Base-by-base conservation (phyloP, 53 echinoderm and acorn worm species). In the Henricia sp. region DNA sequence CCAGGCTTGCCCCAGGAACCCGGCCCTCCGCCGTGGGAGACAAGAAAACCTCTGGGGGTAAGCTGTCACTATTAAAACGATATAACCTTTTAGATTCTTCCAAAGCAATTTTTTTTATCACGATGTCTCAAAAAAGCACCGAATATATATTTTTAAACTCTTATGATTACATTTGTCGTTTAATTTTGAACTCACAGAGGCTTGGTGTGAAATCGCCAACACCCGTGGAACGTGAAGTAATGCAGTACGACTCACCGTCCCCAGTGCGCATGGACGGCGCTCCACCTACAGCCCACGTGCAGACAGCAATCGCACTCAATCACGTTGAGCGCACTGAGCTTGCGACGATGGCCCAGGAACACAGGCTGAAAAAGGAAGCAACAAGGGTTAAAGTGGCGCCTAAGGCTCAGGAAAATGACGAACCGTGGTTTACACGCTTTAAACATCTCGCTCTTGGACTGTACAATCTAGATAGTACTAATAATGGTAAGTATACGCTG, bases 361-460 rank as follows among this genome's bases (percentile, higher is more conserved):
- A 96, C 37, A 46, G 33, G 25, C 60, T 50, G n/a, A 67, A 67
- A 19, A 67, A 41, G 26, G 59, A 59, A n/a, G 50, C 56, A 29
- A 67, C 84, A 16, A 39, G 21, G 52, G 24, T 38, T 26, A 58
- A 82, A 17, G 43, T 68, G 16, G 87, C 87, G 42, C 44, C 57
- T 14, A 71, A 71, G 25, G 84, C 83, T 41, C 82, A 88, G 50
- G 75, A 88, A 32, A 78, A 89, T 32, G 71, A 71, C 30, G 93
- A 93, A 50, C 89, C 82, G 19, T 96, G 97, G 97, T 96, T 94
- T 72, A 82, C 85, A 8, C 78, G 97, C 21, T 96, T 94, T 60
- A 88, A 94, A 72, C 97, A 96, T 53, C 86, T 96, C 4, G 97
- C 94, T 16, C 92, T 90, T 52, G 97, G 94, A 42, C 71, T 96